Conservation (phyloP, 2,113 vertebrate genomes). For the Rhynchomys soricoides region DNA sequence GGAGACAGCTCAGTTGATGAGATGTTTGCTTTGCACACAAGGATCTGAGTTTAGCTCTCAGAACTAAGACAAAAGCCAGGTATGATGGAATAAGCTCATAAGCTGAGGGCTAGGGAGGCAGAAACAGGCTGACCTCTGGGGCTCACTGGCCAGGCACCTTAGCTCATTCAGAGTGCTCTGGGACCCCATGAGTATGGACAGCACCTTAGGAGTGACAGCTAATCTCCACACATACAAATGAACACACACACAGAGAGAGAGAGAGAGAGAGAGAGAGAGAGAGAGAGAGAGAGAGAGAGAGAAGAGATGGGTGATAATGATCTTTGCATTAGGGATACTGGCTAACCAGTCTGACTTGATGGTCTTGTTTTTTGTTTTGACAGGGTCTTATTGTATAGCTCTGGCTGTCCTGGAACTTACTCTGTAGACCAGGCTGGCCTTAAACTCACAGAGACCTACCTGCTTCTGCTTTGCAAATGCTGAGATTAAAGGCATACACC, state of each 20-base stretch:
- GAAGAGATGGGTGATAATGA: rapidly evolving
- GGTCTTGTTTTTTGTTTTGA: background rate
- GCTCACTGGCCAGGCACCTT: background rate
- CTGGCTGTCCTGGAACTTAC: background rate
- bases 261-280: no score
- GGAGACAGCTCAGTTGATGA: background rate
- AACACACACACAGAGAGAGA: background rate
- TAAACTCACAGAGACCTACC: background rate
- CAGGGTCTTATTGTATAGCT: background rate
- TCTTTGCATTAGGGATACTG: rapidly evolving
- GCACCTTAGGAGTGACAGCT: background rate
- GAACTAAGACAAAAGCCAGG: background rate
- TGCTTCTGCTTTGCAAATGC: background rate
- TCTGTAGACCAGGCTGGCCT: background rate
- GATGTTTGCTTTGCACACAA: background rate
- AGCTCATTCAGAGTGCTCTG: background rate
- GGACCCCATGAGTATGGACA: background rate
- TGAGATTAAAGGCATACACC: background rate
- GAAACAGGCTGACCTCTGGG: background rate
- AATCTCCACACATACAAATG: background rate
- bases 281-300: no score
- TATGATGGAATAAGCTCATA: background rate
- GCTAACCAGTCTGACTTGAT: background rate
- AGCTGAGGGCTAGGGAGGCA: background rate
- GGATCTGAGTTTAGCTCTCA: background rate